Base-by-base conservation (phyloP, 1,140 invertebrate genomes). In the Bombus confusus region DNA sequence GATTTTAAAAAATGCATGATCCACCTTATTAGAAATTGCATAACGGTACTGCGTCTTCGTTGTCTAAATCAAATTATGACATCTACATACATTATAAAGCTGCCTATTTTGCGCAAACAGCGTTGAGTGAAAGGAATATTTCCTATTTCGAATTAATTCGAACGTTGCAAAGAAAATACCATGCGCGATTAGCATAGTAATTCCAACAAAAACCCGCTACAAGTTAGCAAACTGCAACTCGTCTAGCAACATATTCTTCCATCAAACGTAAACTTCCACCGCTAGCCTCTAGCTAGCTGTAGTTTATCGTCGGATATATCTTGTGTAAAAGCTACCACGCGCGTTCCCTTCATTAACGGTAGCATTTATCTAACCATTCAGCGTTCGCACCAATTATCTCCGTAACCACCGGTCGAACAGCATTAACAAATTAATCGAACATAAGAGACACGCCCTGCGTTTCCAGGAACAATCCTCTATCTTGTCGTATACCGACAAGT, bases 361-460 rank as follows among this genome's bases (percentile, higher is more conserved):
- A 64, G 22, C 59, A 2, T 59, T 41, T 62, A 74, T n/a, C 39
- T 34, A 74, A 41, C n/a, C 39, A 12, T 34, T 15, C 37, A 64
- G 25, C 47, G 3, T 80, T 59, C 34, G 3, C 69, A 25, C 18
- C 18, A 34, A 62, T 81, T 74, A 62, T 62, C 37, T 34, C 4
- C 41, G 39, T 31, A 18, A 25, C 6, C 57, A 25, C 5, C 4
- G 34, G 8, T 62, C 39, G 25, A 43, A n/a, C 71, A 34, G 37
- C 72, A 52, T 64, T 69, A 83, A 83, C 73, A 57, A 78, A 59
- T 76, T 84, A 78, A 84, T 84, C 34, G 15, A 47, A 62, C n/a
- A 31, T 75, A 34, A 41, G n/a, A 59, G 3, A 47, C 62, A 68
- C 81, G 25, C 73, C 41, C 43, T 47, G 1, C 3, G 37, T 59